Conservation (phyloP, 2,113 vertebrate genomes). For the Gymnarchus niloticus region DNA sequence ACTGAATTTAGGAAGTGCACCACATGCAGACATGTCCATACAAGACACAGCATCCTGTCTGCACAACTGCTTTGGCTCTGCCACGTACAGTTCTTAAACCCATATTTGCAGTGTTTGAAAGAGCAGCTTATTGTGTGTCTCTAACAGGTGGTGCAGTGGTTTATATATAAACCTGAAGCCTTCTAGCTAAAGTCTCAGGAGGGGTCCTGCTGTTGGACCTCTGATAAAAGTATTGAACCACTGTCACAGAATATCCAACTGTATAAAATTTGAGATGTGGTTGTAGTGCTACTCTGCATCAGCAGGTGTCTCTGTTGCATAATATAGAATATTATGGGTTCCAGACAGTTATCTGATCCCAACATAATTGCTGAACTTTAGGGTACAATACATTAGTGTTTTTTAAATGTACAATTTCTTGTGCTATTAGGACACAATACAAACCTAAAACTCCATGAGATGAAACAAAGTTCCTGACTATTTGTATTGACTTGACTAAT, state of each 20-base stretch:
- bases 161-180: background rate
- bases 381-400: background rate
- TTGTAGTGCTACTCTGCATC: background rate
- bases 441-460: background rate
- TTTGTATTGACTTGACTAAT: background rate
- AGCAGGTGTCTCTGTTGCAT: conserved; percentile 3
- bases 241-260: background rate
- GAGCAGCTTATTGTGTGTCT: background rate
- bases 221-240: background rate
- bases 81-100: background rate
- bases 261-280: background rate
- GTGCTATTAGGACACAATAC: background rate
- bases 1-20: background rate
- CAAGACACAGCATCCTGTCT: background rate
- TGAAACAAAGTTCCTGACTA: background rate
- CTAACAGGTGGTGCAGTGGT: background rate
- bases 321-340: background rate
- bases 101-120: background rate
- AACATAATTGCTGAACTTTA: background rate
- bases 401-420: background rate
- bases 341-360: background rate
- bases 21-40: background rate
- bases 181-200: background rate
- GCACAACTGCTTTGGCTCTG: background rate
- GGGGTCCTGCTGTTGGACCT: background rate